Evolutionary conservation across 2,113 vertebrate genomes (phyloP), one percentile per base, ranked within the genome.

Genomic region (Datnioides undecimradiatus): DNA sequence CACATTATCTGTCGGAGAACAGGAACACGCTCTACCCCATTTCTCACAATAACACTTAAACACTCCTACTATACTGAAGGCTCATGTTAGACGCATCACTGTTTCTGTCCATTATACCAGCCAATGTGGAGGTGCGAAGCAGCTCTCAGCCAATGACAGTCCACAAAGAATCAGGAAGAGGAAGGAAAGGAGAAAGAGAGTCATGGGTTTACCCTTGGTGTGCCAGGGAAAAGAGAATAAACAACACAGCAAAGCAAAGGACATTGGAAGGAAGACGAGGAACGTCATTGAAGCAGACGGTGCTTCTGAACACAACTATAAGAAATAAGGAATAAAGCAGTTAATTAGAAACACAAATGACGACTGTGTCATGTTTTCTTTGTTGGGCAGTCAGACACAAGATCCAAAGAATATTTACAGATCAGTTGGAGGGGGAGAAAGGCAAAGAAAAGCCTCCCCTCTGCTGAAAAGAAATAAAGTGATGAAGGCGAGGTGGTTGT

Each of bases 171-270:
- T 45, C 79, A 91, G 93, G 89, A 94, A 91, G 82, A 88, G 91
- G 89, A 92, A 92, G 84, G 73, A 72, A 27, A 54, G 82, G 72
- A 83, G 41, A 27, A 74, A 74, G 27, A 48, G 58, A 82, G 83
- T 81, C 76, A 70, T 5, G 55, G 51, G 83, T 90, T 94, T 87
- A 93, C 90, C 89, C 92, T 91, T 93, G 49, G 80, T 76, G 79
- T 90, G 87, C 91, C 62, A 66, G 68, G 43, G 59, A n/a, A 59
- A 54, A 64, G 29, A 75, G 49, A 73, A 71, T 67, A 43, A 84
- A 80, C 87, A 83, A 69, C 70, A 73, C 55, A 52, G 66, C 29
- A 73, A n/a, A 59, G 69, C 25, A 55, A 45, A 72, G 63, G 19
- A 58, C 33, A n/a, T 48, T 27, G 68, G 59, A 46, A 38, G 74